Conservation (phyloP, 2,797 vertebrate genomes). For the Silurus lanzhouensis region DNA sequence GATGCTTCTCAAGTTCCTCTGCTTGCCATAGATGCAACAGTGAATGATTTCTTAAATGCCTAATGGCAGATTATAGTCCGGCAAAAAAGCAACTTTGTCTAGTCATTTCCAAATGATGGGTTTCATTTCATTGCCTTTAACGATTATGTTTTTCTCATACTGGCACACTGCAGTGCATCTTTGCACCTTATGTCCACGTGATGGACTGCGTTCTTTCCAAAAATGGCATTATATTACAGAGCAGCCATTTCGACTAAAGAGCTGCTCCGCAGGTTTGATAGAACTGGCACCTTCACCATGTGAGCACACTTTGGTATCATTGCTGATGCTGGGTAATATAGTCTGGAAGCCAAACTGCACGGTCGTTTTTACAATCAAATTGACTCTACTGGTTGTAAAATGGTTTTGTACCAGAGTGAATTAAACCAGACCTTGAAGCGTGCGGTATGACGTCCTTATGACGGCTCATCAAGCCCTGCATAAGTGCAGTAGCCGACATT, state of each 20-base stretch:
- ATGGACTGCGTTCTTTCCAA: slow-evolving; percentile 5
- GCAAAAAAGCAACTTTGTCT: slow-evolving; percentile 16
- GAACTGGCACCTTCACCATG: slow-evolving; percentile 6
- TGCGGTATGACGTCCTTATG: slow-evolving; percentile 3
- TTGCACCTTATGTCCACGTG: neutral
- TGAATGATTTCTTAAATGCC: neutral
- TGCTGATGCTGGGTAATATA: slow-evolving; percentile 19
- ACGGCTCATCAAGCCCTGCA: neutral
- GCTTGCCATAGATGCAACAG: neutral
- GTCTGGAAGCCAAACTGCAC: neutral
- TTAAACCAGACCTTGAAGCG: slow-evolving; percentile 24
- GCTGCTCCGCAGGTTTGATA: slow-evolving; percentile 25
- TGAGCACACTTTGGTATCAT: slow-evolving; percentile 17
- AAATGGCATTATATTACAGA: slow-evolving; percentile 4
- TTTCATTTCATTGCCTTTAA: slow-evolving; percentile 31
- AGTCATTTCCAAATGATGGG: slow-evolving; percentile 17
- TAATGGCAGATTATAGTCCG: neutral
- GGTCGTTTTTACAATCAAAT: neutral
- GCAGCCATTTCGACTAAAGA: slow-evolving; percentile 28
- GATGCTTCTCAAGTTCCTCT: neutral
- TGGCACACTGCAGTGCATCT: slow-evolving; percentile 13
- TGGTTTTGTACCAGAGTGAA: slow-evolving; percentile 20
- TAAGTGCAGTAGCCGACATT: slow-evolving; percentile 24
- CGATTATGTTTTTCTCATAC: slow-evolving; percentile 15
- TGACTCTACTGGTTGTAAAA: slow-evolving; percentile 20